Conservation (phyloP, 1,140 invertebrate species). For the Pomacea maculata region DNA sequence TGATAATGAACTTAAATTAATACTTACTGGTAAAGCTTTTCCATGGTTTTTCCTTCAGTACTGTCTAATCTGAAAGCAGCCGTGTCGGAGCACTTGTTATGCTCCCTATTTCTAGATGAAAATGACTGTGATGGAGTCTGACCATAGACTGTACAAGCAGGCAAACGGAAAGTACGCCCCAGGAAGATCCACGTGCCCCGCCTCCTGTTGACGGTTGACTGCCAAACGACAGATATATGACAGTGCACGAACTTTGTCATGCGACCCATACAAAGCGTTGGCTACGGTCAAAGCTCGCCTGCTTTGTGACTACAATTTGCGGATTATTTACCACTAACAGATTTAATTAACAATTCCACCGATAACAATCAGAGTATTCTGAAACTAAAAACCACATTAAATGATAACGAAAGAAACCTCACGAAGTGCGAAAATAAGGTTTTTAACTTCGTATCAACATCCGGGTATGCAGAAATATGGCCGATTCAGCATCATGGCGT, state of each 20-base stretch:
- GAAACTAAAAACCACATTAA: neutral
- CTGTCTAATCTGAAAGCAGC: neutral
- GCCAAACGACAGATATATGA: neutral
- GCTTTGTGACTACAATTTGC: too few relatives aligned
- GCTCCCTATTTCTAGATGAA: neutral
- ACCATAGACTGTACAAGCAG: neutral
- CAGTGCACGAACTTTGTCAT: neutral
- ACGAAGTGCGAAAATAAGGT: neutral
- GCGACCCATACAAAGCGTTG: neutral
- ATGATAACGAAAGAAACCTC: neutral
- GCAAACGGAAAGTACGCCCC: neutral
- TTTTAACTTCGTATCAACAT: neutral
- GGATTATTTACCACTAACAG: too few relatives aligned
- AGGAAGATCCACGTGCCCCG: neutral
- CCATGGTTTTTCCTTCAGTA: constrained; percentile 7
- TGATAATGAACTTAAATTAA: neutral
- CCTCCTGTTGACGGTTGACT: neutral
- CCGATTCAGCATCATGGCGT: constrained; percentile 1
- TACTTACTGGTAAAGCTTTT: constrained; percentile 7
- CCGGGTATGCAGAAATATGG: neutral
- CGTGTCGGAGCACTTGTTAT: neutral
- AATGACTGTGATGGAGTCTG: too few relatives aligned
- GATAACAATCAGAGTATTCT: neutral
- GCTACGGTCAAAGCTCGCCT: neutral
- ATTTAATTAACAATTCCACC: neutral